Conservation (phyloP, 2,797 vertebrate genomes). For the Picus viridis region DNA sequence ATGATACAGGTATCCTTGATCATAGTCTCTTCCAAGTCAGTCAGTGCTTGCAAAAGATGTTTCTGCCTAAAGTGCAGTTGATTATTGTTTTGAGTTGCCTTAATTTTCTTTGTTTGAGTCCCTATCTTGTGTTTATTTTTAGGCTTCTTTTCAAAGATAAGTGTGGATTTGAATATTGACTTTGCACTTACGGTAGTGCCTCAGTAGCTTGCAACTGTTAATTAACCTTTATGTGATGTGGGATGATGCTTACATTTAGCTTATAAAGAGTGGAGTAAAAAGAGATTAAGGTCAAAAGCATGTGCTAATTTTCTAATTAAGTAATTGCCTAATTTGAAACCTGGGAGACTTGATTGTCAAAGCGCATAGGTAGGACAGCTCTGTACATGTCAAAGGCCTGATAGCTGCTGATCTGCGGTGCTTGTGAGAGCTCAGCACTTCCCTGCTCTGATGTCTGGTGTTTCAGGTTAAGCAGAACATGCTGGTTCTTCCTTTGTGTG, state of each 20-base stretch:
- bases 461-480: not conserved
- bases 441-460: accelerated
- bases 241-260: not conserved
- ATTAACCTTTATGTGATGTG: not conserved
- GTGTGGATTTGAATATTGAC: not conserved
- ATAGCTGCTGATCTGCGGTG: not conserved
- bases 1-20: not conserved
- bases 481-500: not conserved
- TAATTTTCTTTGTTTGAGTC: not conserved
- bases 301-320: slow-evolving; percentile 26
- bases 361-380: not conserved
- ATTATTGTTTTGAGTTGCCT: not conserved
- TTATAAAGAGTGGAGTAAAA: not conserved
- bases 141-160: not conserved
- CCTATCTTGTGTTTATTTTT: not conserved
- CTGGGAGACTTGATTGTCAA: not conserved
- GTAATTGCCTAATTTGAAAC: not conserved
- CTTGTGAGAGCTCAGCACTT: not conserved
- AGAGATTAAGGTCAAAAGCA: slow-evolving; percentile 48
- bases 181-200: not conserved
- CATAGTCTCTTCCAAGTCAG: not conserved
- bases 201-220: not conserved
- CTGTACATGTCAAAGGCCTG: not conserved
- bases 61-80: not conserved
- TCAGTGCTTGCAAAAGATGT: not conserved